These are phyloP conservation scores for Clitarchus hookeri DNA, from an alignment of 2,888 invertebrate species.

Conservation along the genomic window DNA sequence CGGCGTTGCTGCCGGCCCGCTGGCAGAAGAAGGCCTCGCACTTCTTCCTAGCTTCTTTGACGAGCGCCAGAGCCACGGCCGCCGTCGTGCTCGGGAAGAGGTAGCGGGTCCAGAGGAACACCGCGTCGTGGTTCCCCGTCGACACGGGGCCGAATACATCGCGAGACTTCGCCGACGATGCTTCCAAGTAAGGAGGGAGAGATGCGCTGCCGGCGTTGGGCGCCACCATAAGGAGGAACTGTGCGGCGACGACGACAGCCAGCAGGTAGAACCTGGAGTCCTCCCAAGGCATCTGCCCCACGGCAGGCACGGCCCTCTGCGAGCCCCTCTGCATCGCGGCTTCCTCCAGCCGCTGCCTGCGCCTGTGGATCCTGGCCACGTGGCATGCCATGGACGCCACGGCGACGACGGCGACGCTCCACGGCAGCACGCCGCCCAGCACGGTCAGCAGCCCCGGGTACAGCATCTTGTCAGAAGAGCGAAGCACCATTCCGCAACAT, in stretches of 20 bases:
- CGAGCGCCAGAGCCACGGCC: slow-evolving; percentile 42
- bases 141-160: slow-evolving; percentile 40
- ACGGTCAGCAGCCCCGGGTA: slow-evolving; percentile 44
- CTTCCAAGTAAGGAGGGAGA: slow-evolving; percentile 26
- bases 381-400: slow-evolving; percentile 36
- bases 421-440: slow-evolving; percentile 44
- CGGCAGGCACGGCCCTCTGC: slow-evolving; percentile 30
- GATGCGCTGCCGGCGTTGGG: slow-evolving; percentile 30
- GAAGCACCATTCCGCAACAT: slow-evolving; percentile 24
- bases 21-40: slow-evolving; percentile 45
- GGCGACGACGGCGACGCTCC: slow-evolving; percentile 40
- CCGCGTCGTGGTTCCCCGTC: slow-evolving; percentile 44
- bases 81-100: slow-evolving; percentile 45
- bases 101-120: slow-evolving; percentile 47
- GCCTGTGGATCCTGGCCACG: slow-evolving; percentile 39
- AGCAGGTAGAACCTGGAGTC: slow-evolving; percentile 34
- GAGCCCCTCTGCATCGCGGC: slow-evolving; percentile 37
- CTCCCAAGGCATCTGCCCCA: slow-evolving; percentile 23
- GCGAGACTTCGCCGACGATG: slow-evolving; percentile 34
- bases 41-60: slow-evolving; percentile 47
- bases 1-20: slow-evolving; percentile 41
- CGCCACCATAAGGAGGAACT: slow-evolving; percentile 32
- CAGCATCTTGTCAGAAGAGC: slow-evolving; percentile 24
- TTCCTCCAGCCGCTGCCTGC: slow-evolving; percentile 40
- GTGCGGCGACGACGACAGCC: slow-evolving; percentile 27